A percentile compares a stretch with the other conserved stretches of the same genome.
Evolutionary conservation across 2,113 vertebrate genomes (phyloP).

Genomic region (Charina bottae): DNA sequence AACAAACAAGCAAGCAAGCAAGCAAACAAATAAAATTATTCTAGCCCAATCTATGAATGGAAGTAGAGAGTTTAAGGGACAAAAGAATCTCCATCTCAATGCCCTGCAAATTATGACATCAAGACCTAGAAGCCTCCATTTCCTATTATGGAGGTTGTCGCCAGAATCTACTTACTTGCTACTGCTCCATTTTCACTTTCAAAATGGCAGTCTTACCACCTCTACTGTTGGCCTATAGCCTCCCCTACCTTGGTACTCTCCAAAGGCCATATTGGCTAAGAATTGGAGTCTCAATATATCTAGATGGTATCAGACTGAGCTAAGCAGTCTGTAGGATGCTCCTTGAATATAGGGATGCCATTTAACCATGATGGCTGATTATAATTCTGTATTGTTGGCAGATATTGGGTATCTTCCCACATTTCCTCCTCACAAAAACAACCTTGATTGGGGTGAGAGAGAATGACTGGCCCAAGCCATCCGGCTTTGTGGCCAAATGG

Average conservation of each 20-base stretch:
- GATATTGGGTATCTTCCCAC: background rate
- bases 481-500: background rate
- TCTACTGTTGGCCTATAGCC: background rate
- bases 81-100: background rate
- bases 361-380: background rate
- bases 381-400: background rate
- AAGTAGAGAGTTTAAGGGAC: background rate
- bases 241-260: background rate
- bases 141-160: background rate
- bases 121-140: background rate
- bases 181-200: background rate
- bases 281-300: background rate
- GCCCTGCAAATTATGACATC: background rate
- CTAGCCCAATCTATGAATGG: background rate
- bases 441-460: background rate
- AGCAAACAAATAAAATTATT: background rate
- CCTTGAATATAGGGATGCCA: background rate
- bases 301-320: background rate
- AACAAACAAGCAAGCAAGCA: background rate
- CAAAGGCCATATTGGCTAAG: background rate
- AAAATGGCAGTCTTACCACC: background rate
- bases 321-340: background rate
- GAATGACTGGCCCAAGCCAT: background rate
- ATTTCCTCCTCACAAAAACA: background rate
- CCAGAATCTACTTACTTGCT: background rate